A percentile compares a stretch with the other conserved stretches of the same genome.
phyloP scores from a whole-genome alignment of 1,140 invertebrate genomes.

The Bursaphelenchus mucronatus region DNA sequence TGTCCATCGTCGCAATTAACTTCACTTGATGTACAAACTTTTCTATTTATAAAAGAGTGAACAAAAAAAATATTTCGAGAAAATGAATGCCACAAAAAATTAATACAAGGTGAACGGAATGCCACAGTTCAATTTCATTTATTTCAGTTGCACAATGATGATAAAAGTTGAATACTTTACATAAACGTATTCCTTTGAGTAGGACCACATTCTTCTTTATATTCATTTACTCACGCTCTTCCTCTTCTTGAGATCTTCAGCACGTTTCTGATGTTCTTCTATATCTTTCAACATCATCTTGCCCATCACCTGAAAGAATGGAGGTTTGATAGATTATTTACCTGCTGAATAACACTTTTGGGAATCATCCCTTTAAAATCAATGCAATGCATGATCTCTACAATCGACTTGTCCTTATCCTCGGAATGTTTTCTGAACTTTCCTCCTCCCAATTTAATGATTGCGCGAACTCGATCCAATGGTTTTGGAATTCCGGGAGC shows the following conservation, averaged over 20 bases:
- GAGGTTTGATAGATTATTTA: background rate
- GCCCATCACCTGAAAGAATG: conserved; percentile 14
- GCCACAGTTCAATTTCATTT: no score
- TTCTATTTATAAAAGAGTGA: no score
- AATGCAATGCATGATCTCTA: conserved; percentile 12
- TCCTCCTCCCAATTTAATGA: conserved; percentile 20
- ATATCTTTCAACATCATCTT: conserved; percentile 13
- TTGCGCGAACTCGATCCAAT: conserved; percentile 14
- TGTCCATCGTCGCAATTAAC: no score
- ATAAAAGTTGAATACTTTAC: no score
- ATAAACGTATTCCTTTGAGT: no score
- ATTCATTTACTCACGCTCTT: no score
- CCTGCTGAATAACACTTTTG: conserved; percentile 24
- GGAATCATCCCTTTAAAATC: conserved; percentile 20
- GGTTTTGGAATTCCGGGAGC: conserved; percentile 17
- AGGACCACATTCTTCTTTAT: no score
- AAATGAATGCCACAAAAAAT: no score
- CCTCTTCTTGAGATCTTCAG: background rate
- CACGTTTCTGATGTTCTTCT: conserved; percentile 1
- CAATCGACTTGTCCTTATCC: conserved; percentile 8
- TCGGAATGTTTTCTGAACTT: conserved; percentile 14
- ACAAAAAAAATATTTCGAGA: no score
- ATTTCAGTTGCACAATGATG: no score
- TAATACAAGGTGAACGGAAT: no score
- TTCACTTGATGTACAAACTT: no score